Conservation (phyloP, 2,113 vertebrate genomes). For the Myotis davidii region DNA sequence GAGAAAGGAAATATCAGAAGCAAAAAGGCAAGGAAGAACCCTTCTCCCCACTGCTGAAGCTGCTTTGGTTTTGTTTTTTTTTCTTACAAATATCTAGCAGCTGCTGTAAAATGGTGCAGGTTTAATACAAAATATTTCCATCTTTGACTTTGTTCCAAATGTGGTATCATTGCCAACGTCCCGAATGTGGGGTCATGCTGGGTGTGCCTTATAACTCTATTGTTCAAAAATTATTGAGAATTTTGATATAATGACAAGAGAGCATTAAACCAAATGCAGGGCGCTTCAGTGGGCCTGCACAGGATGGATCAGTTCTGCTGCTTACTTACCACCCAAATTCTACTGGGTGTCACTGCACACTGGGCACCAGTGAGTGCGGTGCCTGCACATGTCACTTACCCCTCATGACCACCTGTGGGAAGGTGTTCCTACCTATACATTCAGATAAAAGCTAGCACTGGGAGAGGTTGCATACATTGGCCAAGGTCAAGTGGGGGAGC, state of each 20-base stretch:
- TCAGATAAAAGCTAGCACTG: neutral
- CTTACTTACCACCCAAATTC: neutral
- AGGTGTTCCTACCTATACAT: neutral
- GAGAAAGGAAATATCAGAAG: neutral
- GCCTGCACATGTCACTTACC: rapidly evolving
- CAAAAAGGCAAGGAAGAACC: neutral
- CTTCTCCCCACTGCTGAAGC: neutral
- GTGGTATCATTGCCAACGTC: neutral
- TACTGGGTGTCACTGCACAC: rapidly evolving
- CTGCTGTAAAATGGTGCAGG: neutral
- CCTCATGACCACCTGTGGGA: neutral
- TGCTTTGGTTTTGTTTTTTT: neutral
- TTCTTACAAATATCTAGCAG: neutral
- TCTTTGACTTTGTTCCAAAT: neutral
- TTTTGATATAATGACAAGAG: neutral
- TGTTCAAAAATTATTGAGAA: neutral
- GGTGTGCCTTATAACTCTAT: neutral
- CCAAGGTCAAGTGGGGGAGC: neutral
- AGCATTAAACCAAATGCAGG: neutral
- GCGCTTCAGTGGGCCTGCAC: neutral
- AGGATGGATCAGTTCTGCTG: neutral
- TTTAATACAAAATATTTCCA: neutral
- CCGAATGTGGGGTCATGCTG: neutral
- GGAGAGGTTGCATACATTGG: neutral
- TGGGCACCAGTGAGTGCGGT: no score